Base-by-base conservation (phyloP, 2,888 invertebrate genomes). In the Hydroisotoma schaefferi region DNA sequence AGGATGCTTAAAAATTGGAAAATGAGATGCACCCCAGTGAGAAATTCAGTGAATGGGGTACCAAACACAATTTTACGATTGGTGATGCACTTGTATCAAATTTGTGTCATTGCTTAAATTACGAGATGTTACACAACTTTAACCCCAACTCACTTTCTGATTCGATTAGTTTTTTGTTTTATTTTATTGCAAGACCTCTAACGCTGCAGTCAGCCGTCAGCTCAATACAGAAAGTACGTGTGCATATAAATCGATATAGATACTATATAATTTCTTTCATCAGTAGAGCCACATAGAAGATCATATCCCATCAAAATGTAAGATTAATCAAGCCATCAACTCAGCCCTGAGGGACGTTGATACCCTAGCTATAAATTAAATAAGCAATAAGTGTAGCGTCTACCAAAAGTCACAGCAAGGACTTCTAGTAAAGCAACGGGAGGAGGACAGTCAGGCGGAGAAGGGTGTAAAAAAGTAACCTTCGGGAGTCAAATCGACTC, bases 251-350 rank as follows among this genome's bases (percentile, higher is more conserved):
- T n/a, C n/a, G n/a, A n/a, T n/a, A n/a, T n/a, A n/a, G n/a, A n/a
- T n/a, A 28, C 54, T 27, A 43, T 44, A 26, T 44, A 28, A 27
- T 46, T 55, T 28, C 44, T 28, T 29, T 46, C 23, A 27, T 6
- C 4, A 8, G 22, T 3, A 46, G 40, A 40, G 4, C 20, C 5
- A 20, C 5, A 4, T 20, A 20, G 40, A 4, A 15, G 20, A 38
- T 38, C 37, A 53, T 46, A 43, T 40, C 48, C 26, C 33, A 57
- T 61, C 59, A 61, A 67, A 63, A 61, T 64, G 59, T 64, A 54
- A 61, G 62, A 67, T 64, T 64, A 65, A 67, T 67, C 67, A 67
- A 67, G 67, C 61, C 62, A 62, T 64, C 61, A 60, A 55, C 53
- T 65, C 55, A 62, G 15, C 62, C 67, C 67, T 44, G 56, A 55